These are phyloP conservation scores for Dexiosoma caninum DNA, from an alignment of 2,888 invertebrate genomes.

Conservation along the genomic window DNA sequence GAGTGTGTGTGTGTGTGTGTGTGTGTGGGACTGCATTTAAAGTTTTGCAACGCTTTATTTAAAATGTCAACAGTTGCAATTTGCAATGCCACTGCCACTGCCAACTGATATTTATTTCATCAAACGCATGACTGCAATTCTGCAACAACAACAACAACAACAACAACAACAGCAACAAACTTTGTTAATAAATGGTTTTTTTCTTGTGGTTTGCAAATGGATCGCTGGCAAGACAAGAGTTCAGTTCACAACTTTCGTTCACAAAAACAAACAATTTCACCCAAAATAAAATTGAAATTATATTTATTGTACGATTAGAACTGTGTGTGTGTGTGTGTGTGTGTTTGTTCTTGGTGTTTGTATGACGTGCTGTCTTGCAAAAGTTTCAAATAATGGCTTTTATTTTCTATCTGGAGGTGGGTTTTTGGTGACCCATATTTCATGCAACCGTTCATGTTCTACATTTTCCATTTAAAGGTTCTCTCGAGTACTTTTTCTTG, in stretches of 20 bases:
- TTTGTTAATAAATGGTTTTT: no score
- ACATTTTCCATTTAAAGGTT: not conserved
- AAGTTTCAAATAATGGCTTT: not conserved
- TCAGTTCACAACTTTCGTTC: conserved; percentile 53
- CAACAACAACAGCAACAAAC: not conserved
- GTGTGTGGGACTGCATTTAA: no score
- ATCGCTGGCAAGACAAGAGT: no score
- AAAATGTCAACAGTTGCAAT: not conserved
- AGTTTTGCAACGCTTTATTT: no score
- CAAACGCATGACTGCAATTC: not conserved
- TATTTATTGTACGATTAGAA: not conserved
- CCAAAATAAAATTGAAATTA: conserved; percentile 50
- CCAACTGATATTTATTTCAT: conserved; percentile 11
- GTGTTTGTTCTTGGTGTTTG: no score
- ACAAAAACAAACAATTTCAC: conserved; percentile 44
- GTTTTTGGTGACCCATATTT: conserved; percentile 19
- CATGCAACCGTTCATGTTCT: not conserved
- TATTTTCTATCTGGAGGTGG: conserved; percentile 5
- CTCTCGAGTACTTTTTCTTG: not conserved
- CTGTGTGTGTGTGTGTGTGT: no score
- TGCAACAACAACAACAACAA: not conserved
- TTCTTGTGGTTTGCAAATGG: no score
- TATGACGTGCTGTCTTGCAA: not conserved
- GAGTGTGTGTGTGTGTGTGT: not conserved
- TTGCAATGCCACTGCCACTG: conserved; percentile 7